These are phyloP conservation scores for Microtus oregoni DNA, from an alignment of 2,113 vertebrate genomes.

Conservation along the genomic window DNA sequence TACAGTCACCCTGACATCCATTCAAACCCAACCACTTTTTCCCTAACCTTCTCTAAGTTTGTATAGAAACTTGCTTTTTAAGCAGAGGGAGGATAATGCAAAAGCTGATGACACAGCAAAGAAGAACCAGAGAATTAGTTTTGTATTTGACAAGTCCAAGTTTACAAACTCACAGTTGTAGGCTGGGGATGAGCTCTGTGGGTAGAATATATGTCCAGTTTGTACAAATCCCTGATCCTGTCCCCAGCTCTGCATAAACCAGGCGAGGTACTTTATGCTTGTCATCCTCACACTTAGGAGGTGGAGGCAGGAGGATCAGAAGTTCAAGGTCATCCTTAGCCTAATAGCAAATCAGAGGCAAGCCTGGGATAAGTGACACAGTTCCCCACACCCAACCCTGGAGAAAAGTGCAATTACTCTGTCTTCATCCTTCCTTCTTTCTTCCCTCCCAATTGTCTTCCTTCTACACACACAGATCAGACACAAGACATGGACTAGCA, in stretches of 20 bases:
- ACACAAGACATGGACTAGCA: constrained; percentile 74
- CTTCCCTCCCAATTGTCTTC: neutral
- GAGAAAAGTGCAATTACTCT: neutral
- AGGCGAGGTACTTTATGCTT: neutral
- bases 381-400: neutral
- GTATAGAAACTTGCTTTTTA: neutral
- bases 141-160: neutral
- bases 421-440: neutral
- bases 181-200: neutral
- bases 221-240: neutral
- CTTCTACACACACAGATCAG: constrained; percentile 53
- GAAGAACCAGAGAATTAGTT: neutral
- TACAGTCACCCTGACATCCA: neutral
- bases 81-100: neutral
- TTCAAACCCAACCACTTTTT: neutral
- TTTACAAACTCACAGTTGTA: neutral
- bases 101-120: neutral
- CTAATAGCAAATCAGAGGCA: neutral
- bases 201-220: neutral
- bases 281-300: neutral
- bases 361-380: neutral
- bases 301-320: neutral
- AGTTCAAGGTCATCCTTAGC: neutral
- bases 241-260: neutral
- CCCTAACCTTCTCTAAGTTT: neutral